A percentile compares a stretch with the other conserved stretches of the same genome.
Evolutionary conservation across 2,888 invertebrate species (phyloP).

Genomic region (Ennomos quercinarius): DNA sequence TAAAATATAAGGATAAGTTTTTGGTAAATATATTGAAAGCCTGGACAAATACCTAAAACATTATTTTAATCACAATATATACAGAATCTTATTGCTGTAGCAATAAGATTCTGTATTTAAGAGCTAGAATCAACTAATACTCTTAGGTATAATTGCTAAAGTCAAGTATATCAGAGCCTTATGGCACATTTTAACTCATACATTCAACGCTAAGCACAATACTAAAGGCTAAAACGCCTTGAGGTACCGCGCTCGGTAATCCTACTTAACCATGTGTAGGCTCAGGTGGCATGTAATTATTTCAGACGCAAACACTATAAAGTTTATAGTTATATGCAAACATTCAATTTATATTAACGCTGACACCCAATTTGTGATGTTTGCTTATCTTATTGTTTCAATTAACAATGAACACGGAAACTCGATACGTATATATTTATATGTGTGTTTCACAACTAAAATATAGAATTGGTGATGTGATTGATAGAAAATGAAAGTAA

Average conservation of each 20-base stretch:
- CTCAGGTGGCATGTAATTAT: slow-evolving; percentile 15
- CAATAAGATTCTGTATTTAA: no score
- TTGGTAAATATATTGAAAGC: no score
- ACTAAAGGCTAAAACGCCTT: not conserved
- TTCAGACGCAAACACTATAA: slow-evolving; percentile 17
- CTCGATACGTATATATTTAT: slow-evolving; percentile 11
- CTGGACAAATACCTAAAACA: no score
- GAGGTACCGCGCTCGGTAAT: not conserved
- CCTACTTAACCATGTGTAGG: slow-evolving; percentile 7
- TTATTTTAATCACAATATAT: no score
- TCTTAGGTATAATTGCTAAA: no score
- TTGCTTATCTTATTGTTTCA: slow-evolving; percentile 30
- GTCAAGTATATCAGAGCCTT: no score
- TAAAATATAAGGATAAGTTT: no score
- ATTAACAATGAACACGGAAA: slow-evolving; percentile 22
- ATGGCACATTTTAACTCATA: no score
- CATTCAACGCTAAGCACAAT: not conserved
- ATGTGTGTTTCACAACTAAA: slow-evolving; percentile 2
- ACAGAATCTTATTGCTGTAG: no score
- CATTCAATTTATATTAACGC: slow-evolving; percentile 21
- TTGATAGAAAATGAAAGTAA: not conserved
- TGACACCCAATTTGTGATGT: slow-evolving; percentile 27
- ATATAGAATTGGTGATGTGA: no score
- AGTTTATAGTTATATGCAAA: slow-evolving; percentile 13
- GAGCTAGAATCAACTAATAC: no score